Evolutionary conservation across 2,113 vertebrate species (phyloP), one percentile per base, ranked within the genome.

Genomic region (Takifugu bimaculatus): DNA sequence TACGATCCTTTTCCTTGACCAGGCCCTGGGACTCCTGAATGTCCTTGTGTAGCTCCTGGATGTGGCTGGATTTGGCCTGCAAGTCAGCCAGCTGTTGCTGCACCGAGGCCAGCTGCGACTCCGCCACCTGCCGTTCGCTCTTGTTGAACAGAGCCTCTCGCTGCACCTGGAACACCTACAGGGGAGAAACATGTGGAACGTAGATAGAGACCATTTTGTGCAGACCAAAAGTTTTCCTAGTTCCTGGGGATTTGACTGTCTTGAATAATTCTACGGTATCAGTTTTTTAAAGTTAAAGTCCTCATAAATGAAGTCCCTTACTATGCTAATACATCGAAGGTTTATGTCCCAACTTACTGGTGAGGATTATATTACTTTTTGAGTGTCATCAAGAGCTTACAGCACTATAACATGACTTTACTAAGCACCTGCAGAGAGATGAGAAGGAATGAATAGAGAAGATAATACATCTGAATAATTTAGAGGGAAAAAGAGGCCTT

Each of bases 141-240:
- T 97, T 98, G 88, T 95, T 94, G 79, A 97, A 97, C 43, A 98
- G 88, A 0, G 96, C 95, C 64, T 98, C 94, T 3, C 95, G 84
- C 88, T 98, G 96, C 58, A 97, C 94, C 77, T 94, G 92, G 83
- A 98, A 97, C 75, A 96, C 95, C 91, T 92, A 28, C 2, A n/a
- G 15, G 48, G 15, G 43, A 28, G 64, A 57, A 28, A 32, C 26
- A 20, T 20, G 20, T 20, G 20, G 20, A 20, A 20, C 20, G 20
- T 20, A 20, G 20, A 20, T 20, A 20, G 20, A 20, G 20, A 20
- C 20, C 20, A 20, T 20, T 20, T 20, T 20, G 20, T 20, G 20
- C 9, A 9, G 35, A 10, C 35, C 11, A 39, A 39, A 39, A 39
- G 1, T 39, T 9, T 39, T 39, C 9, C 6, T 9, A 39, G 11